Conservation (phyloP, 2,113 vertebrate species). For the Meriones unguiculatus region DNA sequence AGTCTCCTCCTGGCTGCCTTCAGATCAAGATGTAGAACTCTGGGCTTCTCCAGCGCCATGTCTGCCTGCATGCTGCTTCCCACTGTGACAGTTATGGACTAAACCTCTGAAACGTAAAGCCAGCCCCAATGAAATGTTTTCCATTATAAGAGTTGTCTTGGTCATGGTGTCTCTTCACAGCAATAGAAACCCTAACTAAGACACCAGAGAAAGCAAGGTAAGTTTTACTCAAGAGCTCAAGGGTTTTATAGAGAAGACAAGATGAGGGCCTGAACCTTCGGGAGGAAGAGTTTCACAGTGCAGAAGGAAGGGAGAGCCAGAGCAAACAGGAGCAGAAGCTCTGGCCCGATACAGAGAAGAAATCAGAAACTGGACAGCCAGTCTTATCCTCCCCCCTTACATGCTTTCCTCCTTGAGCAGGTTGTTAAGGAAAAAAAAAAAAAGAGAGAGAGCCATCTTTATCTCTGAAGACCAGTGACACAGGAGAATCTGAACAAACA, state of each 20-base stretch:
- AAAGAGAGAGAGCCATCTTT: background rate
- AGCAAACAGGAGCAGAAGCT: background rate
- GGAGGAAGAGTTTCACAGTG: background rate
- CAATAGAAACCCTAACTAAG: no score
- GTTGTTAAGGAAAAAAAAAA: background rate
- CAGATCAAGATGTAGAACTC: no score
- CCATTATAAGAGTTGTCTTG: no score
- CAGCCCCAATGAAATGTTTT: no score
- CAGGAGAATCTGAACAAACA: background rate
- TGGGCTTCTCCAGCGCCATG: no score
- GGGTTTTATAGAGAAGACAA: background rate
- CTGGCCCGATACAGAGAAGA: background rate
- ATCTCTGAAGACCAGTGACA: background rate
- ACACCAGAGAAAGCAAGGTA: background rate
- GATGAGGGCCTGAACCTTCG: background rate
- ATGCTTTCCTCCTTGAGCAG: background rate
- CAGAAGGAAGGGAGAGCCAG: background rate
- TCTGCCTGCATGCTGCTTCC: no score
- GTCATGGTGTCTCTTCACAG: no score
- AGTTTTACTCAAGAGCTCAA: background rate
- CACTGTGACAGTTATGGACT: no score
- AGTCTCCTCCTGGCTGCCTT: no score
- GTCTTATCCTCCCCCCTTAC: background rate
- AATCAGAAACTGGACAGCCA: background rate
- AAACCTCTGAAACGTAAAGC: no score